Evolutionary conservation across 2,797 vertebrate species (phyloP).

Genomic region (Crypturellus tataupa): DNA sequence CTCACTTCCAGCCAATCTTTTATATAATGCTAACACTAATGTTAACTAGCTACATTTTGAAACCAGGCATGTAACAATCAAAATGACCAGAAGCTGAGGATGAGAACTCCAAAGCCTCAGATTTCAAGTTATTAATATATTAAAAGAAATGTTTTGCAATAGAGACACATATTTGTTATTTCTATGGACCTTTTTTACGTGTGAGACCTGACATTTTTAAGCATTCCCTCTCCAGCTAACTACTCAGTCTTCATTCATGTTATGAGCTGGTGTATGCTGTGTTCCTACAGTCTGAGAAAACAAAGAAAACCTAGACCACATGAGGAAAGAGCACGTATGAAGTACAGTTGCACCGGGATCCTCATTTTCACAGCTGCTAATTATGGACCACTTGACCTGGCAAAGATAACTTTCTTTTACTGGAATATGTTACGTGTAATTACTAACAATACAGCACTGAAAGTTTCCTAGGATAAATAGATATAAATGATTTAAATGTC

Average conservation of each 20-base stretch:
- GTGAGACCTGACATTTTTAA: not conserved
- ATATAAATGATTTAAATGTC: not conserved
- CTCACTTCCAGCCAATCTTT: not conserved
- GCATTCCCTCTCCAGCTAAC: not conserved
- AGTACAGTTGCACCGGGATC: not conserved
- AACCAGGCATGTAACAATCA: not conserved
- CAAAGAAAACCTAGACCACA: not conserved
- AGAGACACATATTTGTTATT: not conserved
- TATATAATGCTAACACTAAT: not conserved
- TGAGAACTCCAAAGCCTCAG: not conserved
- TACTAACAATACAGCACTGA: not conserved
- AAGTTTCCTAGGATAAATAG: not conserved
- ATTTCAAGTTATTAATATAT: not conserved
- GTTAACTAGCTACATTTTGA: not conserved
- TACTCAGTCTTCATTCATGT: not conserved
- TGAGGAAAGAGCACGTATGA: not conserved
- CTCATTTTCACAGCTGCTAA: not conserved
- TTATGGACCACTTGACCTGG: not conserved
- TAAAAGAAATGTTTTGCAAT: not conserved
- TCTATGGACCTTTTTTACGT: not conserved
- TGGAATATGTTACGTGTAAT: not conserved
- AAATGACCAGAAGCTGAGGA: not conserved
- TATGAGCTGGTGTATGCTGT: not conserved
- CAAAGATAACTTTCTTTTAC: slow-evolving; percentile 3
- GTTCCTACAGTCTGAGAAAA: not conserved